Percentiles rank a stretch among this genome's conserved stretches.
Evolutionary conservation across 2,888 invertebrate species (phyloP).

Genomic region (Steinernema hermaphroditum): DNA sequence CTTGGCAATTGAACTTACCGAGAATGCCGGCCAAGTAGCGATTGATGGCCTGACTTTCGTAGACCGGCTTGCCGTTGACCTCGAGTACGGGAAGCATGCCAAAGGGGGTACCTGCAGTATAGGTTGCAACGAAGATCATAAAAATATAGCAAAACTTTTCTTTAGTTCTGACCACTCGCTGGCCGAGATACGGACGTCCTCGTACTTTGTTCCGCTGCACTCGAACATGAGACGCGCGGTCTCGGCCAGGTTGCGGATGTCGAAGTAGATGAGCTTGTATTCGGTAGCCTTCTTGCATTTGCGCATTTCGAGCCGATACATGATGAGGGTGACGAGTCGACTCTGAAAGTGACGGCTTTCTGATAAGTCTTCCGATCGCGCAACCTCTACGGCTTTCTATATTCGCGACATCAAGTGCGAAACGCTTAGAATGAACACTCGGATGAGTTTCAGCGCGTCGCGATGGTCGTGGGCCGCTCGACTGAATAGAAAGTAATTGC

Average conservation of each 20-base stretch:
- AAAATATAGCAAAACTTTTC: too few relatives aligned
- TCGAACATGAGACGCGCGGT: conserved; percentile 38
- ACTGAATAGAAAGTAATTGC: not conserved
- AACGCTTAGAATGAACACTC: too few relatives aligned
- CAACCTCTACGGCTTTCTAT: conserved; percentile 20
- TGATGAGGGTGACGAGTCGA: not conserved
- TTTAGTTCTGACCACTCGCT: conserved; percentile 36
- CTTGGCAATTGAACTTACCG: conserved; percentile 37
- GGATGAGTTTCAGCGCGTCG: too few relatives aligned
- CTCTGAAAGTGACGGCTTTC: conserved; percentile 2
- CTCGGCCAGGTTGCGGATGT: conserved; percentile 37
- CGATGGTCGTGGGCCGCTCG: too few relatives aligned
- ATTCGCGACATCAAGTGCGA: conserved; percentile 5
- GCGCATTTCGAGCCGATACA: conserved; percentile 26
- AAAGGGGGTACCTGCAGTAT: conserved; percentile 38
- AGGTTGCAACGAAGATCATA: too few relatives aligned
- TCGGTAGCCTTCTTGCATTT: conserved; percentile 27
- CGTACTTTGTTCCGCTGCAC: conserved; percentile 35
- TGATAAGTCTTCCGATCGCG: not conserved
- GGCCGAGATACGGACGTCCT: conserved; percentile 35
- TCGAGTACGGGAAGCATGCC: conserved; percentile 39
- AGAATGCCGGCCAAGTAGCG: conserved; percentile 37
- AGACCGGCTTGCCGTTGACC: conserved; percentile 36
- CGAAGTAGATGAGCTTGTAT: conserved; percentile 40
- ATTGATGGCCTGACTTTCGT: conserved; percentile 38